A percentile compares a stretch with the other conserved stretches of the same genome.
Conservation (phyloP, 2,113 vertebrate genomes). For the Rhea pennata region DNA sequence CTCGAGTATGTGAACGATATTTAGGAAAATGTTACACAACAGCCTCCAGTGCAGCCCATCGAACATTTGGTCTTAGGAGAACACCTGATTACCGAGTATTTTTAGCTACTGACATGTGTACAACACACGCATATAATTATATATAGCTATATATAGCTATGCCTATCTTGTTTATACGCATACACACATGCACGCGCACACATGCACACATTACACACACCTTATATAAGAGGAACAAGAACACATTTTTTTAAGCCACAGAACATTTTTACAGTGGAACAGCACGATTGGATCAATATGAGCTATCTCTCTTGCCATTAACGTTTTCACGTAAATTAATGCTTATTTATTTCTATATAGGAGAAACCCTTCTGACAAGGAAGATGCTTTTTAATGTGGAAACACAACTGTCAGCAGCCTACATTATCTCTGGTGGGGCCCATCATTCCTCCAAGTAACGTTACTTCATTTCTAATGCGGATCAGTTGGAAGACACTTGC, state of each 20-base stretch:
- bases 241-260: neutral
- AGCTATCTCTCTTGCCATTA: constrained; percentile 3
- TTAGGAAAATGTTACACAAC: neutral
- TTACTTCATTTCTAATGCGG: constrained; percentile 47
- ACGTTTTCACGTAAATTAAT: constrained; percentile 7
- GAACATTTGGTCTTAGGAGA: neutral
- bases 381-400: constrained; percentile 22
- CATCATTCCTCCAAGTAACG: constrained; percentile 40
- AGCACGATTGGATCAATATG: neutral
- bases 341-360: neutral
- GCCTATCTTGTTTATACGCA: neutral
- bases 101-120: neutral
- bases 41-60: neutral
- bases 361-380: constrained; percentile 15
- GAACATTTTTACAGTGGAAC: neutral
- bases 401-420: constrained; percentile 33
- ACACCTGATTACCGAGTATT: neutral
- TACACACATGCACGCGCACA: neutral
- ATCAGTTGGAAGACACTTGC: constrained; percentile 14
- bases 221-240: neutral
- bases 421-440: constrained; percentile 47
- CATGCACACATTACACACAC: neutral
- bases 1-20: neutral
- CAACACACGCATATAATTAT: neutral
- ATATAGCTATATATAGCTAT: neutral